These are phyloP conservation scores for Ibycter americanus DNA, from an alignment of 2,797 vertebrate genomes.

Conservation along the genomic window DNA sequence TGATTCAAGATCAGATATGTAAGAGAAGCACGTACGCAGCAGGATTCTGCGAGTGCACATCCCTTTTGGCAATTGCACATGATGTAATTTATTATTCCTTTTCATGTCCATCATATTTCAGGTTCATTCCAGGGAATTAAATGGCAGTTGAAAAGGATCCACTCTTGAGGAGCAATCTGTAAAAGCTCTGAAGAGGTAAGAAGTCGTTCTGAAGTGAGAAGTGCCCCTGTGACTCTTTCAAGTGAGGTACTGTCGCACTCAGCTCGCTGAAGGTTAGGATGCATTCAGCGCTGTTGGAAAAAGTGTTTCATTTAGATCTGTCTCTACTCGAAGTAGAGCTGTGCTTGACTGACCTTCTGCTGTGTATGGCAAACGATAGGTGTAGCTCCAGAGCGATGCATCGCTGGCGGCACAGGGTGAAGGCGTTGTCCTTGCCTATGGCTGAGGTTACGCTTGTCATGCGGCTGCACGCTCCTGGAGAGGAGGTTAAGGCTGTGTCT, in stretches of 20 bases:
- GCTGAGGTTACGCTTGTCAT: background rate
- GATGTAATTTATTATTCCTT: background rate
- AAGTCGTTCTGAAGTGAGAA: background rate
- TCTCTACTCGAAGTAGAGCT: background rate
- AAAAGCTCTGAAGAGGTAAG: background rate
- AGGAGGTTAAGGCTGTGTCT: background rate
- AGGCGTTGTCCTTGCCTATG: background rate
- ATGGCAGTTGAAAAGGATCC: background rate
- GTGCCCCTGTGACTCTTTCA: background rate
- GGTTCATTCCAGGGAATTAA: background rate
- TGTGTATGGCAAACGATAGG: rapidly evolving
- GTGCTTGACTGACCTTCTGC: background rate
- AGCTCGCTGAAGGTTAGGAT: background rate
- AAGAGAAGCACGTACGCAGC: rapidly evolving
- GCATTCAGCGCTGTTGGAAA: background rate
- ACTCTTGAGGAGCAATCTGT: background rate
- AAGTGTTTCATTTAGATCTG: background rate
- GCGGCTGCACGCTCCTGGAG: background rate
- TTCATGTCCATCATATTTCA: background rate
- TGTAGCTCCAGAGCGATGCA: background rate
- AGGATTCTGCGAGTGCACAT: background rate
- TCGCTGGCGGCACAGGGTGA: rapidly evolving
- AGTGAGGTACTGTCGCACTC: background rate
- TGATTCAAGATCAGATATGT: background rate
- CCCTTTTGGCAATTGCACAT: background rate